Conservation (phyloP, 2,113 vertebrate genomes). For the Macquaria ambigua region DNA sequence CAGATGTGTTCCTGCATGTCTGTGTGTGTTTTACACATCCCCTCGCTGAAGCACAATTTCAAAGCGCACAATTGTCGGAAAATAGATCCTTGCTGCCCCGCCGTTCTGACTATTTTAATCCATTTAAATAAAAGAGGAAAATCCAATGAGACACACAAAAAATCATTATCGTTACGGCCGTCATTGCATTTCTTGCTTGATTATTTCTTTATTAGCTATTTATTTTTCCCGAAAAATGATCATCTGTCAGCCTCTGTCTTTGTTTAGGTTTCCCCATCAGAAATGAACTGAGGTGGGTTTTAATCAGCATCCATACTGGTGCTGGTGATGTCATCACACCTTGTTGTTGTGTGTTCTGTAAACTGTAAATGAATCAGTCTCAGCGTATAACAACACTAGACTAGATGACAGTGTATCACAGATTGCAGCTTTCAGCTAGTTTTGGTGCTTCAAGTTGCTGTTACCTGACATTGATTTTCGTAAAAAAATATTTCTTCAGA, state of each 20-base stretch:
- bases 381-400: background rate
- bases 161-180: conserved; percentile 50
- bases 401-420: background rate
- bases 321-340: conserved; percentile 21
- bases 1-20: conserved; percentile 55
- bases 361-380: conserved; percentile 12
- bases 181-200: conserved; percentile 56
- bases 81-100: conserved; percentile 68
- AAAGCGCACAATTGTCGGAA: conserved; percentile 73
- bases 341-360: conserved; percentile 26
- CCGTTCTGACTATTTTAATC: conserved; percentile 72
- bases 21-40: conserved; percentile 72
- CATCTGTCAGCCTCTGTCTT: conserved; percentile 31
- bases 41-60: conserved; percentile 67
- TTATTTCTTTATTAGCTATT: conserved; percentile 66
- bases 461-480: background rate
- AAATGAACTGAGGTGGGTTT: conserved; percentile 14
- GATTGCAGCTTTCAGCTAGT: background rate
- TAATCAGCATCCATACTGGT: conserved; percentile 1
- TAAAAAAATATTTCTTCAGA: background rate
- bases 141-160: conserved; percentile 62
- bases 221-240: conserved; percentile 53
- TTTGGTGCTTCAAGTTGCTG: background rate
- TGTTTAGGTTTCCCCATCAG: conserved; percentile 22
- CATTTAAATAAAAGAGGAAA: conserved; percentile 70